These are phyloP conservation scores for Montipora capitata DNA, from an alignment of 92 coral and sea anemone species.

Conservation along the genomic window DNA sequence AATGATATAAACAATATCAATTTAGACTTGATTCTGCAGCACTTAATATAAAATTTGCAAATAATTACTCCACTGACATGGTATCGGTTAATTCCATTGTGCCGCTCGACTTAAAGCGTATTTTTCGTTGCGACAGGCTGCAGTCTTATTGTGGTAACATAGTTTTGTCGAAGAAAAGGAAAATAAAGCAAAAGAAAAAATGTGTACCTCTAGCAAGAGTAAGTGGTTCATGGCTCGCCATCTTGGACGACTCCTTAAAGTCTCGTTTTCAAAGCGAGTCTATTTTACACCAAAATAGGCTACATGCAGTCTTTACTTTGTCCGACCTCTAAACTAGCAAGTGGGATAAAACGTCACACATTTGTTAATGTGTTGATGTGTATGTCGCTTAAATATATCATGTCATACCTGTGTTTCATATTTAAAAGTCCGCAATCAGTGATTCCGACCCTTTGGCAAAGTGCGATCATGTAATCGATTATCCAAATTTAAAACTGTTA, in stretches of 20 bases:
- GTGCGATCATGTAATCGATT: too few relatives aligned
- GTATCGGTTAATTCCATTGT: neutral
- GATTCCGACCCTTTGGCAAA: too few relatives aligned
- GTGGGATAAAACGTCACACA: neutral
- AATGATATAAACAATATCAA: too few relatives aligned
- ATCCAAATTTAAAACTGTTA: too few relatives aligned
- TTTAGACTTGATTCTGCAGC: neutral
- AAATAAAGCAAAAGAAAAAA: neutral
- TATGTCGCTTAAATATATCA: too few relatives aligned
- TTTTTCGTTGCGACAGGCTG: neutral
- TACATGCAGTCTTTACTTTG: neutral
- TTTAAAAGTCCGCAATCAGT: too few relatives aligned
- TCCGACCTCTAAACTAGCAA: neutral
- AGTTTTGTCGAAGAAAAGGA: neutral
- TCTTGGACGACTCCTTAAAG: constrained; percentile 58
- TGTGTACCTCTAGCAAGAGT: constrained; percentile 94
- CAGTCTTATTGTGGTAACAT: neutral
- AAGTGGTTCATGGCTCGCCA: constrained; percentile 89
- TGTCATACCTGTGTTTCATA: too few relatives aligned
- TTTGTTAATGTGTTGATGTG: neutral
- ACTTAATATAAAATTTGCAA: too few relatives aligned
- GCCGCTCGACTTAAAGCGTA: neutral
- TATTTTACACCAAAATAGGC: neutral
- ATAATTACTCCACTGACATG: too few relatives aligned
- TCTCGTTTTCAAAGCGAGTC: constrained; percentile 21